A percentile compares a stretch with the other conserved stretches of the same genome.
Conservation (phyloP, 2,797 vertebrate species). For the Ctenopoma kingsleyae region DNA sequence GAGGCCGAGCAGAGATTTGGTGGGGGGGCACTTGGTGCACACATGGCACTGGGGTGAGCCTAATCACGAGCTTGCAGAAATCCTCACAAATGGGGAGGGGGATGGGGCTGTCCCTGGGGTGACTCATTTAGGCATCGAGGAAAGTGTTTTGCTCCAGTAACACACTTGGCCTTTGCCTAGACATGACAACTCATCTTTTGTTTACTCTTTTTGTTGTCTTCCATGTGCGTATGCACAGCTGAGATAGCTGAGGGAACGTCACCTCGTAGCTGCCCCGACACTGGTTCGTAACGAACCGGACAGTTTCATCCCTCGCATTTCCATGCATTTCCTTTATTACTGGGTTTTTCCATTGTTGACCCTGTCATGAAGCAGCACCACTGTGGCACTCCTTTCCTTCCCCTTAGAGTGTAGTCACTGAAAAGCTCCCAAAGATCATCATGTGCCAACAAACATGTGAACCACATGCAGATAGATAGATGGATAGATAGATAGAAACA, state of each 20-base stretch:
- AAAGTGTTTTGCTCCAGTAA: slow-evolving; percentile 58
- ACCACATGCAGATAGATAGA: not conserved
- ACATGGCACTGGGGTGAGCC: slow-evolving; percentile 77
- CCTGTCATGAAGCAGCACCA: slow-evolving; percentile 59
- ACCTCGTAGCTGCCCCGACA: slow-evolving; percentile 28
- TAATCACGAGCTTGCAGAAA: slow-evolving; percentile 80
- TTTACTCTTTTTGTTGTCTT: slow-evolving; percentile 22
- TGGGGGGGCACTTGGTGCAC: slow-evolving; percentile 56
- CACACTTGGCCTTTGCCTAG: slow-evolving; percentile 42
- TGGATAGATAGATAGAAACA: slow-evolving; percentile 11
- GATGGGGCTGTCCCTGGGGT: slow-evolving; percentile 53
- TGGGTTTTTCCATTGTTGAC: slow-evolving; percentile 80
- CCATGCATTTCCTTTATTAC: slow-evolving; percentile 62
- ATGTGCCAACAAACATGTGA: slow-evolving; percentile 5
- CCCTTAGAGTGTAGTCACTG: slow-evolving; percentile 39
- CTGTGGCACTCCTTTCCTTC: slow-evolving; percentile 82
- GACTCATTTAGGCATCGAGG: slow-evolving; percentile 74
- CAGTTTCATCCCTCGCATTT: slow-evolving; percentile 64
- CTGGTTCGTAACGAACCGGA: slow-evolving; percentile 38
- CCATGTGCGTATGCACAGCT: slow-evolving; percentile 18
- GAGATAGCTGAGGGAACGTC: slow-evolving; percentile 27
- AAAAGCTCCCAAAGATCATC: slow-evolving; percentile 33
- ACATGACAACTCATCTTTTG: slow-evolving; percentile 45
- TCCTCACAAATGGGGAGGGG: slow-evolving; percentile 72
- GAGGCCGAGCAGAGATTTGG: slow-evolving; percentile 70